Evolutionary conservation across 2,113 vertebrate genomes (phyloP).

Genomic region (Sclerurus mexicanus): DNA sequence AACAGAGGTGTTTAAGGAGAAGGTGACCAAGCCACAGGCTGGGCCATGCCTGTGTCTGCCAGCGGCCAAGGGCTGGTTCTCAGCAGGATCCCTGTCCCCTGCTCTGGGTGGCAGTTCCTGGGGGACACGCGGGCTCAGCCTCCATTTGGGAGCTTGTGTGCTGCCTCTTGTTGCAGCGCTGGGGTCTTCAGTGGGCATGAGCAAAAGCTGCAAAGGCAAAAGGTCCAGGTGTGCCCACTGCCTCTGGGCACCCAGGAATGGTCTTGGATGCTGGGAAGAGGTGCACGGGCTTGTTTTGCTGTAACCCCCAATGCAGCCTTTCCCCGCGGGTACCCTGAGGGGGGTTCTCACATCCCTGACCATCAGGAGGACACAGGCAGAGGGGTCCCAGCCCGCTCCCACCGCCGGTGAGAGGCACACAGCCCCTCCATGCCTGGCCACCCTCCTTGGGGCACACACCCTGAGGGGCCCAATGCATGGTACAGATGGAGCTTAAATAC

Average conservation of each 20-base stretch:
- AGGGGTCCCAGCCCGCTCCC: not conserved
- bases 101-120: fast-evolving
- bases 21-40: not conserved
- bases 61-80: not conserved
- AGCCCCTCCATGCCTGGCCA: not conserved
- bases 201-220: not conserved
- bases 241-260: not conserved
- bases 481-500: conserved; percentile 52
- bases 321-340: not conserved
- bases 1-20: not conserved
- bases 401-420: not conserved
- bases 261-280: not conserved
- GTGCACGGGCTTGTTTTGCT: not conserved
- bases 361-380: not conserved
- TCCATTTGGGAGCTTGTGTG: fast-evolving
- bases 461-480: not conserved
- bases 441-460: fast-evolving
- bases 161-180: not conserved
- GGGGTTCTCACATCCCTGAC: not conserved
- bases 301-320: not conserved
- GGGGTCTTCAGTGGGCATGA: not conserved
- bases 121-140: fast-evolving
- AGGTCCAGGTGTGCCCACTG: fast-evolving
- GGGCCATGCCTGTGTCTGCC: not conserved
- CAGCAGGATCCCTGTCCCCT: not conserved